Conservation (phyloP, 1,140 invertebrate genomes). For the Battus philenor region DNA sequence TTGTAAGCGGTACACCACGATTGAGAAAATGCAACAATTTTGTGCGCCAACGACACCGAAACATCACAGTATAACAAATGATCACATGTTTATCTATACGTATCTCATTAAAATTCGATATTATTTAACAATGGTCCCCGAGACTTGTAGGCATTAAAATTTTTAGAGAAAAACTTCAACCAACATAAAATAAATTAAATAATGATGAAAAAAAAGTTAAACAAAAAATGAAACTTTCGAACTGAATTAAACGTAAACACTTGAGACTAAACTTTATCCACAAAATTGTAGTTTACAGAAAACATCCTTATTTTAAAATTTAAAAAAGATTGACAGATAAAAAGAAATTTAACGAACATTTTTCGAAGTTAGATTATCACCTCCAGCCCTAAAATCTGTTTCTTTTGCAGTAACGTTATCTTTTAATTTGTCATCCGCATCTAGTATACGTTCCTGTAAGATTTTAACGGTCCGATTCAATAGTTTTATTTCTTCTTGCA, state of each 20-base stretch:
- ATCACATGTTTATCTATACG: not conserved
- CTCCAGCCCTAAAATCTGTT: constrained; percentile 37
- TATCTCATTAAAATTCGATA: not conserved
- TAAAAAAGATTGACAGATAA: too few species aligned
- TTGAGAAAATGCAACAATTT: not conserved
- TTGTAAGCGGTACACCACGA: not conserved
- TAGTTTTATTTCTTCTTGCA: constrained; percentile 76
- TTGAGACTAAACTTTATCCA: too few species aligned
- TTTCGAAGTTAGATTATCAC: constrained; percentile 35
- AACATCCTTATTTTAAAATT: too few species aligned
- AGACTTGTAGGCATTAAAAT: not conserved
- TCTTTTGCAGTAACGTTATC: constrained; percentile 42
- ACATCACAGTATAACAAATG: constrained; percentile 6
- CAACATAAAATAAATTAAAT: not conserved
- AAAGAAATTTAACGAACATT: constrained; percentile 21
- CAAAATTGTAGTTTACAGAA: too few species aligned
- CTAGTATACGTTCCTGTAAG: constrained; percentile 47
- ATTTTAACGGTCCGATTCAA: constrained; percentile 62
- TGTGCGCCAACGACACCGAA: not conserved
- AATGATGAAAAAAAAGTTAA: not conserved
- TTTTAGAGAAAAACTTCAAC: not conserved
- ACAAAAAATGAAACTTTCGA: not conserved
- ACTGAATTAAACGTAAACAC: not conserved
- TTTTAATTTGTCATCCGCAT: constrained; percentile 52
- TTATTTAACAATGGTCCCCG: not conserved